Evolutionary conservation across 2,797 vertebrate genomes (phyloP).

Genomic region (Spatula versicolor): DNA sequence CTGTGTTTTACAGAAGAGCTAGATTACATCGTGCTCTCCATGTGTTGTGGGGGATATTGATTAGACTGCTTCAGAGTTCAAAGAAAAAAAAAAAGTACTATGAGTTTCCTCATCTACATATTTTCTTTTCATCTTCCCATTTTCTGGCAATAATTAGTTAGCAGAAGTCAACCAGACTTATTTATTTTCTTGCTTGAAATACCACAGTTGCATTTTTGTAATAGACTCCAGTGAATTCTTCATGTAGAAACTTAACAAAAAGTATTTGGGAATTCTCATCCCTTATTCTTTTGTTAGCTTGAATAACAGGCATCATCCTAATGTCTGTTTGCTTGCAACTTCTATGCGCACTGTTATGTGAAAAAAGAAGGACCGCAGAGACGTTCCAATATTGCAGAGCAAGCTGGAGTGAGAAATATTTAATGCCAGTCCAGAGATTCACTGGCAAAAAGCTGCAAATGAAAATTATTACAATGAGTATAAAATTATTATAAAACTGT

Average conservation of each 20-base stretch:
- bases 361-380: slow-evolving; percentile 47
- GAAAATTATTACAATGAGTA: slow-evolving; percentile 75
- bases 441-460: slow-evolving; percentile 69
- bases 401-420: slow-evolving; percentile 63
- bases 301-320: slow-evolving; percentile 7
- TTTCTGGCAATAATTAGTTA: slow-evolving; percentile 21
- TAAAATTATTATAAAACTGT: slow-evolving; percentile 81
- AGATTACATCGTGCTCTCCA: not conserved
- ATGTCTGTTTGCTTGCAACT: slow-evolving; percentile 51
- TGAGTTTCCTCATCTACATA: not conserved
- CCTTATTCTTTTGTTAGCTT: slow-evolving; percentile 1
- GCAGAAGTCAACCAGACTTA: slow-evolving; percentile 18
- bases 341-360: not conserved
- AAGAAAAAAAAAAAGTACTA: not conserved
- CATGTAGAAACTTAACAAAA: not conserved
- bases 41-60: slow-evolving; percentile 21
- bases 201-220: not conserved
- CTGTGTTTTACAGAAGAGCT: slow-evolving; percentile 35
- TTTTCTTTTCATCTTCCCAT: slow-evolving; percentile 4
- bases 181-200: slow-evolving; percentile 18
- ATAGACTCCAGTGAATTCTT: not conserved
- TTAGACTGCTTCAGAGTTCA: not conserved
- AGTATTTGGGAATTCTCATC: slow-evolving; percentile 16
- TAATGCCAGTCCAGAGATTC: slow-evolving; percentile 68
- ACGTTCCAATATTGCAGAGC: slow-evolving; percentile 21